phyloP scores from a whole-genome alignment of 2,797 vertebrate species.

The Pipistrellus pipistrellus region DNA sequence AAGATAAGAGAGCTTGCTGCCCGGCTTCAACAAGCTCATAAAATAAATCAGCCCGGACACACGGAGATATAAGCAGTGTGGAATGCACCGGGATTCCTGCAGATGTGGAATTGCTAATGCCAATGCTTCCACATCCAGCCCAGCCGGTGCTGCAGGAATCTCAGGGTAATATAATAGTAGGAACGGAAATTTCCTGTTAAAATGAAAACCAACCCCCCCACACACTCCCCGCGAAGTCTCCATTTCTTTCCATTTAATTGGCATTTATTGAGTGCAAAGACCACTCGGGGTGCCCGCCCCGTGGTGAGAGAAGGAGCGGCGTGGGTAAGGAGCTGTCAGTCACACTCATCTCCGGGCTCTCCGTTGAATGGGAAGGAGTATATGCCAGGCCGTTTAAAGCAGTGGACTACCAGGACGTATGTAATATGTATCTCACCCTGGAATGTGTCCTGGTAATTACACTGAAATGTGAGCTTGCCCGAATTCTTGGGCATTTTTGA shows the following conservation, averaged over 20 bases:
- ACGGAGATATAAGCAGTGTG: background rate
- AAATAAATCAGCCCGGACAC: background rate
- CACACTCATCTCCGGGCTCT: background rate
- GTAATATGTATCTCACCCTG: background rate
- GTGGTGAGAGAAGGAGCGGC: background rate
- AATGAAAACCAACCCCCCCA: background rate
- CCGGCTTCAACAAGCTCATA: conserved; percentile 28
- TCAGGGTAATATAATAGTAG: background rate
- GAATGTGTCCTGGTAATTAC: background rate
- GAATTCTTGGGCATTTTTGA: background rate
- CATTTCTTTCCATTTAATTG: background rate
- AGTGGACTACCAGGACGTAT: background rate
- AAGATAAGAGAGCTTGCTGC: background rate
- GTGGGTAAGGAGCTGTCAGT: background rate
- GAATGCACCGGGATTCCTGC: background rate
- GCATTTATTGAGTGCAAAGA: background rate
- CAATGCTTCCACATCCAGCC: background rate
- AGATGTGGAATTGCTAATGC: background rate
- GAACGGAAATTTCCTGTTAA: conserved; percentile 29
- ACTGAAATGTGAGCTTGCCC: background rate
- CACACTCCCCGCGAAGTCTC: background rate
- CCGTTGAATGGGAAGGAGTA: background rate
- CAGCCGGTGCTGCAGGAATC: background rate
- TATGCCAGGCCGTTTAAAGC: background rate
- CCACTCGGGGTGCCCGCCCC: background rate